Evolutionary conservation across 2,797 vertebrate species (phyloP).

Genomic region (Threskiornis aethiopicus): DNA sequence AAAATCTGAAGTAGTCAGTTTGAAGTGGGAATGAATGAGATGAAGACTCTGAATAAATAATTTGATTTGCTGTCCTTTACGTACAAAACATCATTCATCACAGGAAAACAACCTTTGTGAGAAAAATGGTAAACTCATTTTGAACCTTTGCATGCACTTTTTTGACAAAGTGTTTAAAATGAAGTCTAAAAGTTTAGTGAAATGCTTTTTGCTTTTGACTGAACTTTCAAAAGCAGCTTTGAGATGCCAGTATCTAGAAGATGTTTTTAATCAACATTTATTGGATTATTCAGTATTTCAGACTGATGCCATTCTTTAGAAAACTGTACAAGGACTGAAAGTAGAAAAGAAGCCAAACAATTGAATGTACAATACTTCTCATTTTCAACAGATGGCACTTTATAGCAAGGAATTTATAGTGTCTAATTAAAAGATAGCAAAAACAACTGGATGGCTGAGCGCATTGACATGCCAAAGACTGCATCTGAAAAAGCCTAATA

Average conservation of each 20-base stretch:
- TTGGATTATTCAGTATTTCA: not conserved
- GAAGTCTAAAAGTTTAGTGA: not conserved
- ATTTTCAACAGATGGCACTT: slow-evolving; percentile 47
- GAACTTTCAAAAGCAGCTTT: not conserved
- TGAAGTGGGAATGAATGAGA: not conserved
- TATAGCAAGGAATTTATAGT: not conserved
- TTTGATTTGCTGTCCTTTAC: not conserved
- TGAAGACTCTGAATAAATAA: not conserved
- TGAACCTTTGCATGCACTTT: not conserved
- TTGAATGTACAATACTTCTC: not conserved
- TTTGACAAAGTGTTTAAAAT: not conserved
- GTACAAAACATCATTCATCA: not conserved
- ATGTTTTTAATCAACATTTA: not conserved
- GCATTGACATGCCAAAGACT: not conserved
- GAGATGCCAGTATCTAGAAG: not conserved
- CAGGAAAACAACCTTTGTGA: not conserved
- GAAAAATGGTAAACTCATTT: not conserved
- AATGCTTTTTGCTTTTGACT: not conserved
- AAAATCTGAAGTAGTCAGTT: not conserved
- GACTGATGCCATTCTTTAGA: not conserved
- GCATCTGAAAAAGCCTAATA: not conserved
- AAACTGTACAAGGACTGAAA: not conserved
- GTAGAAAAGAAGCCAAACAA: not conserved
- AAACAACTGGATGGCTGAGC: not conserved
- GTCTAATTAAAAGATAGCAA: not conserved